Evolutionary conservation across 2,113 vertebrate species (phyloP).

Genomic region (Salvelinus fontinalis): DNA sequence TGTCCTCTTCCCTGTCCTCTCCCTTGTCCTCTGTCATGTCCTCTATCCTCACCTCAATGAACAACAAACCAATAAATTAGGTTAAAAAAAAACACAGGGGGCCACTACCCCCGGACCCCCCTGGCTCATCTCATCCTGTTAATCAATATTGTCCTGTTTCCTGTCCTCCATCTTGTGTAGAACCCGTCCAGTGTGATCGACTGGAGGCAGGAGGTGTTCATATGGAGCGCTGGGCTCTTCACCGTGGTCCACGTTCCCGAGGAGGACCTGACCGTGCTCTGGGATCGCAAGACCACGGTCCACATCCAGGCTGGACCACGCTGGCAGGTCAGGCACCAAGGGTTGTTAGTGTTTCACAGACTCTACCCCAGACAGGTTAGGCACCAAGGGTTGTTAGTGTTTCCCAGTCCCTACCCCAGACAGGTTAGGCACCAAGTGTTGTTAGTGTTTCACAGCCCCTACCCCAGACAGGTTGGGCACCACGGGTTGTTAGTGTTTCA

Average conservation of each 20-base stretch:
- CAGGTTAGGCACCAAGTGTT: too few relatives aligned
- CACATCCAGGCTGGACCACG: conserved; percentile 89
- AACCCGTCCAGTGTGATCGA: conserved; percentile 84
- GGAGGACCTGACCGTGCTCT: conserved; percentile 86
- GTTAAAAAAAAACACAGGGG: too few relatives aligned
- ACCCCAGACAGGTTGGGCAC: too few relatives aligned
- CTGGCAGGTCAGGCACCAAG: conserved; percentile 85
- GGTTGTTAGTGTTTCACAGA: too few relatives aligned
- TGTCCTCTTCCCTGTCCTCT: too few relatives aligned
- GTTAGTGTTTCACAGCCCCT: too few relatives aligned
- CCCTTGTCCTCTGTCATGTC: not conserved
- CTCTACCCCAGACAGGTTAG: too few relatives aligned
- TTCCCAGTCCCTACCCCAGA: too few relatives aligned
- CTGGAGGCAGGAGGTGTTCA: conserved; percentile 74
- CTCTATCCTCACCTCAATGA: not conserved
- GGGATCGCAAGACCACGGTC: conserved; percentile 93
- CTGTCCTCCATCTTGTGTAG: conserved; percentile 58
- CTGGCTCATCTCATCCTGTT: not conserved
- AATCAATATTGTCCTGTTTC: not conserved
- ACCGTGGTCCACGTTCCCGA: conserved; percentile 84
- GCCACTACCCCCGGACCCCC: not conserved
- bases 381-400: too few relatives aligned
- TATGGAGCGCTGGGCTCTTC: conserved; percentile 90
- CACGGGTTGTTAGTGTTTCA: too few relatives aligned
- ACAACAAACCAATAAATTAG: not conserved